Base-by-base conservation (phyloP, 2,888 invertebrate species). In the Eudemis profundana region DNA sequence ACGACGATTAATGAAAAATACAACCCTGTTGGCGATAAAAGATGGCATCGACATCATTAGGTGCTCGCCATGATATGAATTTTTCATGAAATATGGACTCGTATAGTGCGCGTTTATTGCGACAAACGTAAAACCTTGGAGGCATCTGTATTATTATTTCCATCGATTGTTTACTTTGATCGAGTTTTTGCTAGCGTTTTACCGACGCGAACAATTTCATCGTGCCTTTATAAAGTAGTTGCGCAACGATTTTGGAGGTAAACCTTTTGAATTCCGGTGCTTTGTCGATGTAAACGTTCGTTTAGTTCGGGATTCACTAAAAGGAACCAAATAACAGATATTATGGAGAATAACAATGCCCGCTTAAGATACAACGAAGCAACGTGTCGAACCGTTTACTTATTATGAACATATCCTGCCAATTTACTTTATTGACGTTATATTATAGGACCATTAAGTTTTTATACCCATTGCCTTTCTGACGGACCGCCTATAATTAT, bases 381-480 rank as follows among this genome's bases (percentile, higher is more conserved):
- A 78, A 81, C 82, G 76, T 81, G 81, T 82, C 83, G 86, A 86
- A 79, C 85, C 81, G 83, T 88, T 89, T 86, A 83, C 79, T 82
- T 82, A 85, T 84, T 86, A 86, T 71, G 77, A 77, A 79, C 78
- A 82, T 84, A 88, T 87, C 90, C 89, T 88, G 89, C 84, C 90
- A 90, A 90, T 91, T 90, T 88, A 86, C 83, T 87, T 86, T 89
- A 90, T 90, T 85, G 88, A 87, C 83, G 86, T 87, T 84, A 82
- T 83, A 90, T 89, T 87, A 89, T 84, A 82, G 82, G 73, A 78
- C 84, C 87, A 90, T 90, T 90, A 87, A 83, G 75, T 89, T 90
- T 90, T 91, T 90, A 86, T 88, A 82, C 71, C 78, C 79, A 77
- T 76, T 82, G 79, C 84, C 78, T 85, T 82, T 85, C 80, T 79